Conservation (phyloP, 2,113 vertebrate genomes). For the Camelus dromedarius region DNA sequence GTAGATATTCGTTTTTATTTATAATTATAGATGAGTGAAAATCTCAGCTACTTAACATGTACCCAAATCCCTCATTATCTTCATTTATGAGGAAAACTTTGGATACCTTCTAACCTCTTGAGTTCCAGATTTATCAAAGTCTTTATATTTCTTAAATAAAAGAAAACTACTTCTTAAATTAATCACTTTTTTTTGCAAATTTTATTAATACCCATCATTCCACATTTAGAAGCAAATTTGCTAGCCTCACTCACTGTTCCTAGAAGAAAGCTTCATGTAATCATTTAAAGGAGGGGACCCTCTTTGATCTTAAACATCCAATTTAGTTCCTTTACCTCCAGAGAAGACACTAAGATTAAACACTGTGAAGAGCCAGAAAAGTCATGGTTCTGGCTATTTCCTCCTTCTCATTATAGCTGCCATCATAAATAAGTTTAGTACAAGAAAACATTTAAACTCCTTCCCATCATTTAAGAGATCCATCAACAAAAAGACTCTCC, state of each 20-base stretch:
- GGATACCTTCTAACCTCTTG: neutral
- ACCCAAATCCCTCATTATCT: neutral
- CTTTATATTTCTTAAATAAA: neutral
- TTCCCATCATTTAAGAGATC: neutral
- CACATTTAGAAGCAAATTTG: neutral
- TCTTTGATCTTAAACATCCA: slow-evolving; percentile 16
- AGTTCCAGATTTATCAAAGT: neutral
- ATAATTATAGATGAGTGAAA: slow-evolving; percentile 41
- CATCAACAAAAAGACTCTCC: neutral
- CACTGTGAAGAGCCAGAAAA: neutral
- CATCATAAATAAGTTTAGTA: slow-evolving; percentile 37
- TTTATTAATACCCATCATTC: neutral
- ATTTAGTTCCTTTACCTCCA: slow-evolving; percentile 47
- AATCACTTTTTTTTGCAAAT: neutral
- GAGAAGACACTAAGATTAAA: slow-evolving; percentile 61
- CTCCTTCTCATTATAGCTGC: slow-evolving; percentile 31
- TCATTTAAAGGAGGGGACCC: neutral
- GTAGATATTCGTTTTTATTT: neutral
- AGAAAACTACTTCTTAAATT: neutral
- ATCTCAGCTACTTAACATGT: neutral
- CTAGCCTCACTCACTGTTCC: neutral
- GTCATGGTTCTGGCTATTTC: neutral
- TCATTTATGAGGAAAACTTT: neutral
- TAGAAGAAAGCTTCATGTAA: neutral
- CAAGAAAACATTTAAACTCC: slow-evolving; percentile 48